These are phyloP conservation scores for Delphinapterus leucas DNA, from an alignment of 2,113 vertebrate species.

Conservation along the genomic window DNA sequence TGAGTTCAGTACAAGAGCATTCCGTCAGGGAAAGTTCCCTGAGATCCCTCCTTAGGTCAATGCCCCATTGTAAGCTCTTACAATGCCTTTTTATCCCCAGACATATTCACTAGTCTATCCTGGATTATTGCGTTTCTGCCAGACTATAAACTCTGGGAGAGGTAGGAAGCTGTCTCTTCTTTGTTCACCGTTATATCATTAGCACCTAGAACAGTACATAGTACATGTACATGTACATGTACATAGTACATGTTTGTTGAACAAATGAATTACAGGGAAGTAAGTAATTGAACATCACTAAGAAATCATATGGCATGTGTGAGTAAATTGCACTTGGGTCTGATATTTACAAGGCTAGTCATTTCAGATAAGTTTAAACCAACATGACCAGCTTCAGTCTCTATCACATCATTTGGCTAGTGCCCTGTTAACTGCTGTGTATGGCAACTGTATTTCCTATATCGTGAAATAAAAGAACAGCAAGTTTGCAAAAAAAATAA, in stretches of 20 bases:
- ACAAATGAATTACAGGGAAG: background rate
- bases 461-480: background rate
- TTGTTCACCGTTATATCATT: background rate
- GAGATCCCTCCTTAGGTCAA: background rate
- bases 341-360: background rate
- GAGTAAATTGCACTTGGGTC: background rate
- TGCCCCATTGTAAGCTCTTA: background rate
- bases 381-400: background rate
- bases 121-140: background rate
- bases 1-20: background rate
- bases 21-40: background rate
- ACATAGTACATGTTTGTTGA: background rate
- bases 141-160: background rate
- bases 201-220: background rate
- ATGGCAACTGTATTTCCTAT: background rate
- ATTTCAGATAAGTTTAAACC: background rate
- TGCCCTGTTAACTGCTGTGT: background rate
- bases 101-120: background rate
- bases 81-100: background rate
- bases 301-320: background rate
- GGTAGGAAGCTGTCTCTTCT: background rate
- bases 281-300: background rate
- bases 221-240: background rate
- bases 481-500: background rate
- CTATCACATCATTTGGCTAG: background rate